phyloP scores from a whole-genome alignment of 2,888 invertebrate genomes.

The Limnephilus lunatus region DNA sequence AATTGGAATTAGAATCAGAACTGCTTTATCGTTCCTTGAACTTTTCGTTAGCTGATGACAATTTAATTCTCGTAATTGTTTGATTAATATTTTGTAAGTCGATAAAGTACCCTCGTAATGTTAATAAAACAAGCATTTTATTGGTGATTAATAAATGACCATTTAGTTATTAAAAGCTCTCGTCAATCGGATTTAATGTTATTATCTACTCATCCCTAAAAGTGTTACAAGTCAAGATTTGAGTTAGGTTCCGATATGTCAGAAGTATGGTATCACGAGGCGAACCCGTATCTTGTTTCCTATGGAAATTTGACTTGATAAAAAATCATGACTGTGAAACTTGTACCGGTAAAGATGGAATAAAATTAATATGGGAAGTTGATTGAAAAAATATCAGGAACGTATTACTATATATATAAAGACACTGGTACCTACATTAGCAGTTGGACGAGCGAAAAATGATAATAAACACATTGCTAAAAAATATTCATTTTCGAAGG shows the following conservation, averaged over 20 bases:
- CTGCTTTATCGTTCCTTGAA: no score
- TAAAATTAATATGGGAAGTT: no score
- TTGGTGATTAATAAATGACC: background rate
- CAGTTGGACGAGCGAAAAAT: no score
- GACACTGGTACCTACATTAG: no score
- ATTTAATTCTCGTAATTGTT: background rate
- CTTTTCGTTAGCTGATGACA: no score
- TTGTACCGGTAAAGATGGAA: background rate
- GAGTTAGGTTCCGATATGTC: constrained; percentile 27
- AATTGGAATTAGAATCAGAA: no score
- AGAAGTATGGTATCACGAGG: background rate
- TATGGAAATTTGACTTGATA: background rate
- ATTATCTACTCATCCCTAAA: background rate
- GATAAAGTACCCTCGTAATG: background rate
- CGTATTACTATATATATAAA: no score
- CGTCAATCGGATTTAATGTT: background rate
- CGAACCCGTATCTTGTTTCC: constrained; percentile 37
- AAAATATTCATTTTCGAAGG: no score
- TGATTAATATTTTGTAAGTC: background rate
- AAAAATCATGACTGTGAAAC: background rate
- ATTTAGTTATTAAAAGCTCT: background rate
- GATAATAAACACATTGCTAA: no score
- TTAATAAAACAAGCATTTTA: background rate
- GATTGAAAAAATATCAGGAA: no score
- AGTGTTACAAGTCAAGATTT: constrained; percentile 25